Evolutionary conservation across 2,888 invertebrate genomes (phyloP).

Genomic region (Mimas tiliae): DNA sequence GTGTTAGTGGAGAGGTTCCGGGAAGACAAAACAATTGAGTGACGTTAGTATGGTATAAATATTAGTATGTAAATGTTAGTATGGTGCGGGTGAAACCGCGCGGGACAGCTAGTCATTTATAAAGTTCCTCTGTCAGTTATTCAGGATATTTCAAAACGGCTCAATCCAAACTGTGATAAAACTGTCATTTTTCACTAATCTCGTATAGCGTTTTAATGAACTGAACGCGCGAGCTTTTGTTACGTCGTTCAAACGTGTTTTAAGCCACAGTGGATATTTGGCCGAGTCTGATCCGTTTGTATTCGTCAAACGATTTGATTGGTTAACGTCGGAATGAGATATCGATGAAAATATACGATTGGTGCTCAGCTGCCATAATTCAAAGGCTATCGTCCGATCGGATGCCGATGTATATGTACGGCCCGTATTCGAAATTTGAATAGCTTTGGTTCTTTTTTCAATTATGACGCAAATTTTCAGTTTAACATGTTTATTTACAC

Average conservation of each 20-base stretch:
- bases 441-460: neutral
- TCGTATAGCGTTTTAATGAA: constrained; percentile 9
- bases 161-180: neutral
- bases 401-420: neutral
- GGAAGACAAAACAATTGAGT: too few species aligned
- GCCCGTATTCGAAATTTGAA: neutral
- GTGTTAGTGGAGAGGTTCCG: too few species aligned
- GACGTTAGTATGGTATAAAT: too few species aligned
- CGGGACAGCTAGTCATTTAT: too few species aligned
- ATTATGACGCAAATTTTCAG: neutral
- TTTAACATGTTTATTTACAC: neutral
- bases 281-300: constrained; percentile 24
- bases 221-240: neutral
- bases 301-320: constrained; percentile 43
- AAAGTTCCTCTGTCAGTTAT: too few species aligned
- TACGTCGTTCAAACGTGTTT: neutral
- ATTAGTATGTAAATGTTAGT: too few species aligned
- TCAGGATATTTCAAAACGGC: neutral
- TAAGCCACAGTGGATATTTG: neutral
- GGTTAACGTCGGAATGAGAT: constrained; percentile 31
- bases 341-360: constrained; percentile 10
- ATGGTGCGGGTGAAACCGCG: too few species aligned
- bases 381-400: neutral
- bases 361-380: neutral
- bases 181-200: neutral